Base-by-base conservation (phyloP, 2,113 vertebrate species). In the Clupea harengus region DNA sequence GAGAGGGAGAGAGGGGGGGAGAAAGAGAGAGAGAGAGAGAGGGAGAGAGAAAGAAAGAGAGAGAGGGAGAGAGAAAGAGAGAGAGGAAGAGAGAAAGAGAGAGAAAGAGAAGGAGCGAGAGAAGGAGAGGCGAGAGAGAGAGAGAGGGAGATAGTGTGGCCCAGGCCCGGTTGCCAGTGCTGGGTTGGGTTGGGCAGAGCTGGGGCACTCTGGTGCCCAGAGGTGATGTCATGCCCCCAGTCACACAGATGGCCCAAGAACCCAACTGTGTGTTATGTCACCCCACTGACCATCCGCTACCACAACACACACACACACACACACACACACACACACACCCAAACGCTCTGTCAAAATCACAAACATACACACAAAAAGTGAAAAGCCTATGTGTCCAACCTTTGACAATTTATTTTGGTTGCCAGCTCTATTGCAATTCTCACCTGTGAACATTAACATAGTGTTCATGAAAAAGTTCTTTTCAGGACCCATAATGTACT, bases 171-270 rank as follows among this genome's bases (percentile, higher is more conserved):
- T 15, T 78, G 72, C 11, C 72, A 78, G 72, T 18, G 72, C 72
- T 17, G 72, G 72, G 72, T 39, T 32, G 67, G 67, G 67, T 11
- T 44, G 72, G 64, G 64, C 64, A 28, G 25, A 32, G 64, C 25
- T 32, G 64, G 8, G 64, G 22, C n/a, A 25, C 64, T 72, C 64
- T 3, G 64, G 64, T 87, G 87, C 88, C 88, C 87, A 88, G 82
- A 83, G 89, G 87, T 89, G 90, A 91, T 91, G 89, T 91, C 87
- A 91, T 89, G 85, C 82, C 85, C 83, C 82, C 82, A 85, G 85
- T 75, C 52, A 50, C 88, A 88, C 90, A 91, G 90, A 91, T 91
- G 90, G 89, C 90, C 84, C 28, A 85, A 89, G 82, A 88, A 91
- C 84, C 87, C 85, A 81, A 89, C 72, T 2, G 72, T 78, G 72